phyloP scores from a whole-genome alignment of 1,140 invertebrate species.

The Ladona fulva region DNA sequence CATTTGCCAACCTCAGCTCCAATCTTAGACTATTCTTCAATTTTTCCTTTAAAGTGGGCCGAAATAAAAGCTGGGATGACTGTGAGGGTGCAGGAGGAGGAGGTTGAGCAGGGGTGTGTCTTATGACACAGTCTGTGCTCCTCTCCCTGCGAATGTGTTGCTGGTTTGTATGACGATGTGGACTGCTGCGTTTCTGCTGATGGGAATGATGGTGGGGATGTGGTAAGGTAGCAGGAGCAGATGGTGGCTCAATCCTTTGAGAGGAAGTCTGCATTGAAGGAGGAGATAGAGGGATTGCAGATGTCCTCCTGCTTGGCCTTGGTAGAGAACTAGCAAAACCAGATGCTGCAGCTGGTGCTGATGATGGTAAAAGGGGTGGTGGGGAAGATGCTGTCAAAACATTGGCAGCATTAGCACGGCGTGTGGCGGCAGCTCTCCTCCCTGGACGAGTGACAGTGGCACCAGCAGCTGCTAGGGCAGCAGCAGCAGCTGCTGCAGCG shows the following conservation, averaged over 20 bases:
- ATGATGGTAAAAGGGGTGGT: not conserved
- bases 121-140: conserved; percentile 18
- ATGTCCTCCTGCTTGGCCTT: not conserved
- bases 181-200: conserved; percentile 10
- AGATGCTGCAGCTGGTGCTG: not conserved
- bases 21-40: conserved; percentile 30
- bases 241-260: not conserved
- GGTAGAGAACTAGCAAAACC: not conserved
- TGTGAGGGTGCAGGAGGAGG: conserved; percentile 25
- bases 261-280: not conserved
- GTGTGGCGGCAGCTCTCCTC: not conserved
- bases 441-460: conserved; percentile 15
- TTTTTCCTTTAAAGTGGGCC: conserved; percentile 29
- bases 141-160: conserved; percentile 17
- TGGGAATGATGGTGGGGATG: not conserved
- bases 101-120: conserved; percentile 17
- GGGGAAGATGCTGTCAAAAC: not conserved
- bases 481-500: conserved; percentile 44
- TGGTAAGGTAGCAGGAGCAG: not conserved
- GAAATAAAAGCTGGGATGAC: conserved; percentile 22
- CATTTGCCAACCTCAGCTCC: conserved; percentile 27
- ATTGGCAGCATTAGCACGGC: not conserved
- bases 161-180: not conserved
- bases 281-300: conserved; percentile 7
- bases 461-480: conserved; percentile 18